Conservation (phyloP, 2,113 vertebrate species). For the Picathartes gymnocephalus region DNA sequence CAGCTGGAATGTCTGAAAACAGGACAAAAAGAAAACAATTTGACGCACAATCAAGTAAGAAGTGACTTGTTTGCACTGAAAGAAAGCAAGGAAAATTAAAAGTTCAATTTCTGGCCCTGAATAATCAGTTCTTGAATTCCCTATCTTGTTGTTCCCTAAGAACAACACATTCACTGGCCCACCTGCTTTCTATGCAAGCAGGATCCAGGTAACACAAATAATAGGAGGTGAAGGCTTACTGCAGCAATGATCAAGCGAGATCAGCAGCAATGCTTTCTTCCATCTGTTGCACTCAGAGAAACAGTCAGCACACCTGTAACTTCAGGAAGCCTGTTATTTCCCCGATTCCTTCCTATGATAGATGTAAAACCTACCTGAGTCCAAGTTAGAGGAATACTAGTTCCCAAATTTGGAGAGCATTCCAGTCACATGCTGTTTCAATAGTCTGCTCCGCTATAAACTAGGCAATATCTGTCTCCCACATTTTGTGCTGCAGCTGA, state of each 20-base stretch:
- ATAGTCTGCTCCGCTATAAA: not conserved
- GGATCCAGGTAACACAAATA: not conserved
- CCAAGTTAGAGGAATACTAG: not conserved
- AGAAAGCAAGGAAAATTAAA: not conserved
- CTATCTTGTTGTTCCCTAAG: not conserved
- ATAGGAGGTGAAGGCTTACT: not conserved
- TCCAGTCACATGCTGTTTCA: not conserved
- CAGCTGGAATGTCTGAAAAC: conserved; percentile 94
- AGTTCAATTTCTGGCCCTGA: not conserved
- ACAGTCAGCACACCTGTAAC: not conserved
- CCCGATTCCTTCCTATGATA: not conserved
- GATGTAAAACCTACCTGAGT: not conserved
- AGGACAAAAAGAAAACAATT: not conserved
- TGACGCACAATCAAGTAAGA: not conserved
- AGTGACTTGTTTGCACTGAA: not conserved
- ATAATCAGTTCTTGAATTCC: not conserved
- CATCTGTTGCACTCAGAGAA: not conserved
- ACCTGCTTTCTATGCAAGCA: not conserved
- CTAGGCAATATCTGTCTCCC: not conserved
- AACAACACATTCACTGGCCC: not conserved
- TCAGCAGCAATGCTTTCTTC: not conserved
- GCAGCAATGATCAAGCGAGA: not conserved
- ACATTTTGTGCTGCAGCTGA: not conserved
- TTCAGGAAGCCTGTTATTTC: not conserved
- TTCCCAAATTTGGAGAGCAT: not conserved